Conservation (phyloP, 2,888 invertebrate species). For the Drosophila anomalata region DNA sequence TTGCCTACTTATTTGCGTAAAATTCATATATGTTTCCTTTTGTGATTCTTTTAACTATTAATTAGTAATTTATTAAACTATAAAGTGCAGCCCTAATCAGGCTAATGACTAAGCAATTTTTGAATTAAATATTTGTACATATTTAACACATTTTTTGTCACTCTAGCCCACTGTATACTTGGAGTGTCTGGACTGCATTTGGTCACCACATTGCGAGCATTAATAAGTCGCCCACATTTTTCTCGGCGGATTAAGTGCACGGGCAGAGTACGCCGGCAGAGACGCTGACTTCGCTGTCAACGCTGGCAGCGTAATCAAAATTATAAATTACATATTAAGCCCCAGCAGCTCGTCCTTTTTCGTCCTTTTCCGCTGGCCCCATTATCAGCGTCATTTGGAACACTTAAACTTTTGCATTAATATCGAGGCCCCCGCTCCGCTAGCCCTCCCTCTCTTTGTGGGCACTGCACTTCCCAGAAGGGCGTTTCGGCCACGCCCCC, state of each 20-base stretch:
- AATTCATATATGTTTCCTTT: no score
- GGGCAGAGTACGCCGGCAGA: slow-evolving; percentile 19
- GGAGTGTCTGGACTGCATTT: background rate
- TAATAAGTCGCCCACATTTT: slow-evolving; percentile 64
- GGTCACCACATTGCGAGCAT: slow-evolving; percentile 54
- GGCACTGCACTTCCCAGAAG: slow-evolving; percentile 8
- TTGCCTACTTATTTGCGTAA: no score
- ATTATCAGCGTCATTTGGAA: slow-evolving; percentile 75
- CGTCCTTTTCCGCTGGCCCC: slow-evolving; percentile 42
- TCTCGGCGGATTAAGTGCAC: slow-evolving; percentile 66
- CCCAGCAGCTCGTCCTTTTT: slow-evolving; percentile 23
- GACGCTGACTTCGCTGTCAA: slow-evolving; percentile 34
- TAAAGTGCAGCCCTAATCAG: no score
- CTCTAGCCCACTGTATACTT: slow-evolving; percentile 2
- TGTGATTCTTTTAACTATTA: no score
- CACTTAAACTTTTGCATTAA: slow-evolving; percentile 75
- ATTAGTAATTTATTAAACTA: no score
- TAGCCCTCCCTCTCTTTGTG: background rate
- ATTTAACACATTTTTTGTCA: background rate
- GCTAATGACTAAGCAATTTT: no score
- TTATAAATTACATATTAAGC: slow-evolving; percentile 77
- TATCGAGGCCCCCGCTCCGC: slow-evolving; percentile 30
- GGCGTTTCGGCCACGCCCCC: slow-evolving; percentile 12
- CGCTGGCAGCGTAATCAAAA: slow-evolving; percentile 66
- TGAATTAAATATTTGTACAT: no score